Conservation (phyloP, 2,888 invertebrate species). For the Vesta saturnalis region DNA sequence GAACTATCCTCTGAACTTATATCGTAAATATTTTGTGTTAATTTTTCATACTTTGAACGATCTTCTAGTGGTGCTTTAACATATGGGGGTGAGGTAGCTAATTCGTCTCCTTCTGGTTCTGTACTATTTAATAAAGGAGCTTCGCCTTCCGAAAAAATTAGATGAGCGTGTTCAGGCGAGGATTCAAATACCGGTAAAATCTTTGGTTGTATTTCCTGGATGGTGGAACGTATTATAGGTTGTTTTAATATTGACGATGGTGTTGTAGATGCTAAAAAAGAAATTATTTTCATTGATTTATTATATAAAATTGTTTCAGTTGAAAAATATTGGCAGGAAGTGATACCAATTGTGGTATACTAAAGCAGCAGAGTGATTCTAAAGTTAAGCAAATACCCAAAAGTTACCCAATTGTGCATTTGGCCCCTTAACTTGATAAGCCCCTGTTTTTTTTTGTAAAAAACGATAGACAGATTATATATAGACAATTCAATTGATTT, state of each 20-base stretch:
- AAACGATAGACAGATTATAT: too few species aligned
- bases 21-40: constrained; percentile 70
- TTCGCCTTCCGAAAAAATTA: constrained; percentile 58
- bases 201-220: constrained; percentile 17
- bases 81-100: constrained; percentile 64
- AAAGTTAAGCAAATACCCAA: too few species aligned
- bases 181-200: constrained; percentile 39
- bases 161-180: constrained; percentile 41
- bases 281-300: not conserved
- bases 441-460: too few species aligned
- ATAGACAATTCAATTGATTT: too few species aligned
- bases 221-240: not conserved
- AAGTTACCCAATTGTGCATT: too few species aligned
- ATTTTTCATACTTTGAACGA: constrained; percentile 80
- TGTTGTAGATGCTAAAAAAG: constrained; percentile 37
- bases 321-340: too few species aligned
- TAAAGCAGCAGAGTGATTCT: too few species aligned
- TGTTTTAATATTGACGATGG: constrained; percentile 16
- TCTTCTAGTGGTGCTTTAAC: constrained; percentile 74
- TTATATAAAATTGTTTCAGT: too few species aligned
- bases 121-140: constrained; percentile 59
- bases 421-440: too few species aligned
- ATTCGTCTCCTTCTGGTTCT: constrained; percentile 50
- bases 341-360: too few species aligned
- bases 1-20: constrained; percentile 65